Percentiles rank a stretch among this genome's conserved stretches.
Conservation (phyloP, 2,888 invertebrate species). For the Lithophane ornitopus region DNA sequence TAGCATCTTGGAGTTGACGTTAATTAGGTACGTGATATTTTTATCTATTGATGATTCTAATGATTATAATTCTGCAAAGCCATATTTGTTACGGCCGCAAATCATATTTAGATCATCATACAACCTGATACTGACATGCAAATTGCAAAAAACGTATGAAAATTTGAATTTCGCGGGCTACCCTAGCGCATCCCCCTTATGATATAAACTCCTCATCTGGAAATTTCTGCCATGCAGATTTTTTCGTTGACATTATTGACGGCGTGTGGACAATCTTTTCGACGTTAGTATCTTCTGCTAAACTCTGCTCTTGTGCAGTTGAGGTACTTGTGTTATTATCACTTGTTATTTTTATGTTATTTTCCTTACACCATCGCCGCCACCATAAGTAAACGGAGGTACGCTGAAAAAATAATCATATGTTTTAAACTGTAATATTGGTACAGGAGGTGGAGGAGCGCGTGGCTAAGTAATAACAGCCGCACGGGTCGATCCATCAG, state of each 20-base stretch:
- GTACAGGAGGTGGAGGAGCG: no score
- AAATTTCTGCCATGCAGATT: conserved; percentile 15
- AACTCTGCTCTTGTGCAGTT: not conserved
- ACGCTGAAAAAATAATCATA: conserved; percentile 8
- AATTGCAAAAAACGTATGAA: no score
- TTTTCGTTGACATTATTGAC: not conserved
- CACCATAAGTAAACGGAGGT: conserved; percentile 29
- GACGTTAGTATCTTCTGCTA: not conserved
- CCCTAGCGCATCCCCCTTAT: no score
- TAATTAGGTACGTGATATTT: no score
- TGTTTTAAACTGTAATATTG: not conserved
- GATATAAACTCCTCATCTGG: not conserved
- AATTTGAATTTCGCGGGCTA: no score
- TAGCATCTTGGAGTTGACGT: not conserved
- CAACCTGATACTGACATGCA: no score
- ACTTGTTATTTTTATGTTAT: conserved; percentile 3
- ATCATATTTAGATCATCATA: no score
- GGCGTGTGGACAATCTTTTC: not conserved
- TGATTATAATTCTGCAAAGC: no score
- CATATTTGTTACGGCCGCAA: no score
- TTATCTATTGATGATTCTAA: no score
- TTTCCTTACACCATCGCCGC: conserved; percentile 25
- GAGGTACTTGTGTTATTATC: not conserved
- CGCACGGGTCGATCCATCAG: no score
- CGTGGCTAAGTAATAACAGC: no score